Conservation (phyloP, 2,888 invertebrate species). For the Drosophila pegasa region DNA sequence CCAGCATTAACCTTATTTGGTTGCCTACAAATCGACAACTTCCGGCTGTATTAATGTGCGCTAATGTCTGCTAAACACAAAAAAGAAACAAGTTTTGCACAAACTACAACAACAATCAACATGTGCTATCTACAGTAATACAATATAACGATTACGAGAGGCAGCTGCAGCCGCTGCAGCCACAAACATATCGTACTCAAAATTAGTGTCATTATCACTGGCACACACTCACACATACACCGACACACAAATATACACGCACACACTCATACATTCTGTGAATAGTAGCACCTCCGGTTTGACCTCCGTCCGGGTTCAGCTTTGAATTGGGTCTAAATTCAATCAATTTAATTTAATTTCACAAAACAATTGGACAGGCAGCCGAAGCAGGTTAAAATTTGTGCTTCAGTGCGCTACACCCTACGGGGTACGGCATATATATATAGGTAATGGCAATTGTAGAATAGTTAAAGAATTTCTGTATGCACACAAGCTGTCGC, state of each 20-base stretch:
- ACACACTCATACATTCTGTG: neutral
- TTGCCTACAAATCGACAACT: conserved; percentile 30
- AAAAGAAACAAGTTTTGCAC: conserved; percentile 33
- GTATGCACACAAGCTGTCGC: neutral
- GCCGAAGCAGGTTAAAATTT: conserved; percentile 38
- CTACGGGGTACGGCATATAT: conserved; percentile 24
- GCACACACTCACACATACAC: conserved; percentile 34
- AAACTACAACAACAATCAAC: neutral
- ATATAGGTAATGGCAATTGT: conserved; percentile 16
- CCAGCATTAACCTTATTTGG: conserved; percentile 54
- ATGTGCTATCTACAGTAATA: conserved; percentile 12
- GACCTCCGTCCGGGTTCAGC: conserved; percentile 68
- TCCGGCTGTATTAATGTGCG: conserved; percentile 63
- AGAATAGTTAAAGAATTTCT: conserved; percentile 2
- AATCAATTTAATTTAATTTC: conserved; percentile 81
- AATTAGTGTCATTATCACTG: conserved; percentile 79
- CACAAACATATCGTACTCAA: conserved; percentile 48
- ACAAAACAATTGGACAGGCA: conserved; percentile 73
- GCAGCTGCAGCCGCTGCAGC: conserved; percentile 20
- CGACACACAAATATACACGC: neutral
- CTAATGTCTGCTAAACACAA: conserved; percentile 55
- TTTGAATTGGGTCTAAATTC: conserved; percentile 71
- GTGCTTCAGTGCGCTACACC: conserved; percentile 20
- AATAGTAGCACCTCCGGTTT: conserved; percentile 54
- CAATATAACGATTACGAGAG: conserved; percentile 10